Evolutionary conservation across 2,888 invertebrate species (phyloP).

Genomic region (Drosophila diplacantha): DNA sequence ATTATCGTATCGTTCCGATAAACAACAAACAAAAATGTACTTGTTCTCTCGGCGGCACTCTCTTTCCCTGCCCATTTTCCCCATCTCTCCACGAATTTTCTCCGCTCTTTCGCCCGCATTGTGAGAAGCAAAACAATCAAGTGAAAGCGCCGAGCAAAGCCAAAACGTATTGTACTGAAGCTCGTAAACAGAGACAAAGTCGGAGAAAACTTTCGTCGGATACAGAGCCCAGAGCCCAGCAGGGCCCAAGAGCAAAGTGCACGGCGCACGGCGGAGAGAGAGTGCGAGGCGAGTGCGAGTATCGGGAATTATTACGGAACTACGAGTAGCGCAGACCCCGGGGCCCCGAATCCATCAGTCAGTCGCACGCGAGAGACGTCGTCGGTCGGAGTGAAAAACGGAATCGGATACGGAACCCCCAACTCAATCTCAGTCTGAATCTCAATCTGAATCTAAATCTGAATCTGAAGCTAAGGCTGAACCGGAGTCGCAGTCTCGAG

Average conservation of each 20-base stretch:
- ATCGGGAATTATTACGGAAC: conserved; percentile 58
- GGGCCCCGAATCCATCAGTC: conserved; percentile 48
- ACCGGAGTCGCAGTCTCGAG: conserved; percentile 20
- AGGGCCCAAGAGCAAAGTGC: conserved; percentile 63
- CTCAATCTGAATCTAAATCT: conserved; percentile 14
- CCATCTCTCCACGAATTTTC: conserved; percentile 9
- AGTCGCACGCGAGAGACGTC: conserved; percentile 47
- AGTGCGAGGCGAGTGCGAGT: conserved; percentile 30
- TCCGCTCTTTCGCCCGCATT: conserved; percentile 58
- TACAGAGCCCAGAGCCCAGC: conserved; percentile 42
- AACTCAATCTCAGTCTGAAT: too few relatives aligned
- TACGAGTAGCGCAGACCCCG: conserved; percentile 40
- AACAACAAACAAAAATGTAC: conserved; percentile 55
- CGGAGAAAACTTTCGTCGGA: conserved; percentile 60
- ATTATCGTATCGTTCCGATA: conserved; percentile 56
- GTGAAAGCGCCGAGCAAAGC: conserved; percentile 57
- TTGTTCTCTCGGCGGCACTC: conserved; percentile 35
- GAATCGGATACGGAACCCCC: conserved; percentile 32
- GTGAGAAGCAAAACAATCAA: conserved; percentile 58
- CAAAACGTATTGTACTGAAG: conserved; percentile 32
- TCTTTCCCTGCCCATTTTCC: conserved; percentile 11
- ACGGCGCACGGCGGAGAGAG: conserved; percentile 59
- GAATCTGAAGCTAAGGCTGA: conserved; percentile 21
- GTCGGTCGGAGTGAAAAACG: conserved; percentile 48
- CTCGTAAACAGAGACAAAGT: conserved; percentile 34